Base-by-base conservation (phyloP, 2,888 invertebrate genomes). In the Platypus cylindrus region DNA sequence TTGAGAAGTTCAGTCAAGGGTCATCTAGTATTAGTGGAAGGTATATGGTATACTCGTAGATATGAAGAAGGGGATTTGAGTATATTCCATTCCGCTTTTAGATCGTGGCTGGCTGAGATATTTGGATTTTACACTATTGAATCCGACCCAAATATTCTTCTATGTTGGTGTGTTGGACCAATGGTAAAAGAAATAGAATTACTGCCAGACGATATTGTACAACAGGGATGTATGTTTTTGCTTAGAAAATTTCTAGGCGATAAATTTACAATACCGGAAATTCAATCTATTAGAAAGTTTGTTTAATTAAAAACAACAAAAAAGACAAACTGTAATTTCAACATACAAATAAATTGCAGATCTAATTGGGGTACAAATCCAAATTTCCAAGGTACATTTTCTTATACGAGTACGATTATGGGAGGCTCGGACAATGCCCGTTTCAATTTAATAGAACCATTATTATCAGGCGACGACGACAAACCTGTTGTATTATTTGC, bases 381-480 rank as follows among this genome's bases (percentile, higher is more conserved):
- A 2, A 71, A 68, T 57, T 75, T 78, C 3, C 65, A 71, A 25
- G 86, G 87, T 2, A 75, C 78, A 1, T 87, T 86, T 55, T 68
- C 73, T 2, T 78, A 65, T 54, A 66, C 70, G 45, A 70, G 70
- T 41, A 46, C 71, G 25, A 50, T 61, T 4, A 59, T 68, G 0
- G 71, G 74, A 17, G 51, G 57, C 3, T 4, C 27, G 3, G 15
- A 12, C 5, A 9, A 8, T 15, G 12, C 15, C 4, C 13, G 27
- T 15, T 16, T 55, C 2, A 66, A 70, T 45, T 59, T 82, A 17
- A 71, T 68, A 0, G 56, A 60, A 30, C 80, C 82, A 0, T 53
- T 82, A 2, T 11, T 39, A 7, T 36, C 51, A 1, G 63, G 67
- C 48, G 53, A 56, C 17, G 63, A 67, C 48, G 53, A 56, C 17